phyloP scores from a whole-genome alignment of 1,140 invertebrate species.

The Drosophila ercepeae region DNA sequence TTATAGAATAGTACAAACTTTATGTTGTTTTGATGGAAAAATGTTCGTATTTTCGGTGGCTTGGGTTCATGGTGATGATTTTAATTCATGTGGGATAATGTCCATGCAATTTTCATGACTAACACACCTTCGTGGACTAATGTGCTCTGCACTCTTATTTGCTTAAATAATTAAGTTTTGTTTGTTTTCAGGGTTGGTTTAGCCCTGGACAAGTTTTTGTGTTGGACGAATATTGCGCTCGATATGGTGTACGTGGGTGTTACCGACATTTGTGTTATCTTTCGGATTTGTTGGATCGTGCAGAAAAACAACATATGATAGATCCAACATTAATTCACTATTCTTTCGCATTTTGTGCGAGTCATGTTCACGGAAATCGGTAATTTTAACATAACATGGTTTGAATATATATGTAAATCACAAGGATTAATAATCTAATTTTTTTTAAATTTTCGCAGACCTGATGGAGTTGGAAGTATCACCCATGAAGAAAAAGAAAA shows the following conservation, averaged over 20 bases:
- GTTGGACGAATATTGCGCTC: slow-evolving; percentile 98
- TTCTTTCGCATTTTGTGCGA: slow-evolving; percentile 99
- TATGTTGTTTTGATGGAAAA: no score
- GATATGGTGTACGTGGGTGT: slow-evolving; percentile 98
- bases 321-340: slow-evolving; percentile 99
- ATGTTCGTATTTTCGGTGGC: no score
- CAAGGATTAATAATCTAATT: not conserved
- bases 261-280: slow-evolving; percentile 98
- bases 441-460: slow-evolving; percentile 86
- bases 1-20: no score
- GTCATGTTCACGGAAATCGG: slow-evolving; percentile 97
- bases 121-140: no score
- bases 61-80: no score
- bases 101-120: no score
- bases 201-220: slow-evolving; percentile 99
- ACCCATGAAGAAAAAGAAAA: slow-evolving; percentile 98
- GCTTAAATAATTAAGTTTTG: not conserved
- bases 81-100: no score
- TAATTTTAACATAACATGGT: slow-evolving; percentile 42
- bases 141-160: no score
- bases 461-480: slow-evolving; percentile 99
- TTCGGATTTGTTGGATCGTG: slow-evolving; percentile 97
- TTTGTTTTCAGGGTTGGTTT: slow-evolving; percentile 94
- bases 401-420: not conserved
- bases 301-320: slow-evolving; percentile 96